Evolutionary conservation across 1,140 invertebrate genomes (phyloP).

Genomic region (Sinonovacula constricta): DNA sequence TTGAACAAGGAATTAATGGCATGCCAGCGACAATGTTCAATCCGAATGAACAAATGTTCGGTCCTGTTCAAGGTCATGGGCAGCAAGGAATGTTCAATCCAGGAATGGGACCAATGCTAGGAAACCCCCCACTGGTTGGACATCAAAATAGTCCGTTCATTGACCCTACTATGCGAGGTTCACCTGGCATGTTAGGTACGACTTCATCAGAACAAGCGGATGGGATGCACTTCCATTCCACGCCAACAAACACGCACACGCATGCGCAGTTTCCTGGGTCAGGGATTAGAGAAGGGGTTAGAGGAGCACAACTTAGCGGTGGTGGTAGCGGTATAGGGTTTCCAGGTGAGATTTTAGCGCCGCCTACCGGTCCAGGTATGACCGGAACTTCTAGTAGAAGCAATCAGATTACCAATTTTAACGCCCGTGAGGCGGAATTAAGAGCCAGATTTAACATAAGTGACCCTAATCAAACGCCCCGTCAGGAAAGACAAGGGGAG

Average conservation of each 20-base stretch:
- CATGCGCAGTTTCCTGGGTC: neutral
- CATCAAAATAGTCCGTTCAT: neutral
- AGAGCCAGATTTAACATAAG: neutral
- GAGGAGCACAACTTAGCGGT: neutral
- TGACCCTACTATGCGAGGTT: neutral
- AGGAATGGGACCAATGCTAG: neutral
- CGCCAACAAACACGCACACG: neutral
- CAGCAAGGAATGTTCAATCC: too few relatives aligned
- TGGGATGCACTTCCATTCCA: neutral
- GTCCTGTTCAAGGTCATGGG: neutral
- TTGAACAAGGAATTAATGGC: conserved; percentile 16
- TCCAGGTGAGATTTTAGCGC: conserved; percentile 15
- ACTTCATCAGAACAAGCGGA: neutral
- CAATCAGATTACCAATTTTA: too few relatives aligned
- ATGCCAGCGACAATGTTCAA: conserved; percentile 14
- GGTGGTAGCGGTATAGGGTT: neutral
- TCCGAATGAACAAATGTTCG: neutral
- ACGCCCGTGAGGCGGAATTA: too few relatives aligned
- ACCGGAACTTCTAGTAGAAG: too few relatives aligned
- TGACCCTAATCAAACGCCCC: neutral
- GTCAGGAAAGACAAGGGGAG: neutral
- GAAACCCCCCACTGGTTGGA: neutral
- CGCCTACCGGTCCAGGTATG: too few relatives aligned
- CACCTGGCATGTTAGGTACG: neutral
- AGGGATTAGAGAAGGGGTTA: too few relatives aligned